Evolutionary conservation across 2,888 invertebrate genomes (phyloP).

Genomic region (Xylocampa areola): DNA sequence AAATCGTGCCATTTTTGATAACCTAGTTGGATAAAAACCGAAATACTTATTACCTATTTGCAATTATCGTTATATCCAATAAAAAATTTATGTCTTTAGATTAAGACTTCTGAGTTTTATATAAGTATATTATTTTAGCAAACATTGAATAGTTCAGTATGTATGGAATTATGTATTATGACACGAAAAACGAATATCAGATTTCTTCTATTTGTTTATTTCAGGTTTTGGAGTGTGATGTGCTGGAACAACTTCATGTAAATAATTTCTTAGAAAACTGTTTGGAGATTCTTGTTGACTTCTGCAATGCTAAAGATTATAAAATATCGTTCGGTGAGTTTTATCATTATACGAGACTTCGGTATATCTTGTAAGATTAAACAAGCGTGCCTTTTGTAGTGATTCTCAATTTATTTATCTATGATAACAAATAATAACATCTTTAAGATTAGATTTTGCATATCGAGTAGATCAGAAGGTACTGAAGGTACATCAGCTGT

Average conservation of each 20-base stretch:
- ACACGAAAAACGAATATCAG: background rate
- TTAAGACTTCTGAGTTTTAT: conserved; percentile 14
- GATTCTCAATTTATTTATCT: conserved; percentile 36
- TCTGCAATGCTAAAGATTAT: conserved; percentile 74
- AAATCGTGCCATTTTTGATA: conserved; percentile 38
- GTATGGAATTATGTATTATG: background rate
- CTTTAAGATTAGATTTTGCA: conserved; percentile 32
- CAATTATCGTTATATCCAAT: conserved; percentile 22
- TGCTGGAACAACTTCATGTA: conserved; percentile 73
- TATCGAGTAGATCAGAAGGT: conserved; percentile 16
- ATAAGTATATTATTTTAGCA: conserved; percentile 13
- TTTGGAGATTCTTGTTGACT: conserved; percentile 79
- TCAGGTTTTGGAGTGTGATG: conserved; percentile 77
- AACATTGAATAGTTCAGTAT: conserved; percentile 1
- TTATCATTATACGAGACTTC: conserved; percentile 7
- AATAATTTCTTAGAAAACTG: conserved; percentile 76
- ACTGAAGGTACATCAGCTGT: conserved; percentile 10
- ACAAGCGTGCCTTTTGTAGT: conserved; percentile 22
- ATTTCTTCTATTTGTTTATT: conserved; percentile 49
- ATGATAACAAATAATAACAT: conserved; percentile 28
- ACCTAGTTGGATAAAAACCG: conserved; percentile 32
- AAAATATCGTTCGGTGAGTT: conserved; percentile 75
- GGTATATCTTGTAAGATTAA: conserved; percentile 27
- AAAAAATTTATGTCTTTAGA: conserved; percentile 20
- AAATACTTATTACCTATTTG: conserved; percentile 12